Conservation (phyloP, 64 coral and sea anemone species). For the Actinia equina region DNA sequence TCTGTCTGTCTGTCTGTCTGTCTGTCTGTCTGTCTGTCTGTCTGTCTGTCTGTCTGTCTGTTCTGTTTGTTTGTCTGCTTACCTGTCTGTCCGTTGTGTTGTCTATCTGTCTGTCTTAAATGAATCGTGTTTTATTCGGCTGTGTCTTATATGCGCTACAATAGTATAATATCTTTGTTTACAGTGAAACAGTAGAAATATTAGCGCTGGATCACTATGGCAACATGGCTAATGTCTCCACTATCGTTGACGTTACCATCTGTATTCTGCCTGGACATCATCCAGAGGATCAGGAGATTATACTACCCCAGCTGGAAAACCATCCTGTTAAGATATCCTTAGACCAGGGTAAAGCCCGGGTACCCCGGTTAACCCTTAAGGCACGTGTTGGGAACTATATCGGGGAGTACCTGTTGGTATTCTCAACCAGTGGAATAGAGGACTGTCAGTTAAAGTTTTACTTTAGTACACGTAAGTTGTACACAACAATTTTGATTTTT, state of each 20-base stretch:
- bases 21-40: neutral
- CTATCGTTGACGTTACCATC: constrained; percentile 37
- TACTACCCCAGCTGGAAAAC: constrained; percentile 53
- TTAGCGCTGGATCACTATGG: constrained; percentile 25
- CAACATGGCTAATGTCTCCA: constrained; percentile 53
- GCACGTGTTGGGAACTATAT: constrained; percentile 66
- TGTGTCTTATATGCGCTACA: neutral
- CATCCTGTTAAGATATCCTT: constrained; percentile 44
- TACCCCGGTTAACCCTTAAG: constrained; percentile 53
- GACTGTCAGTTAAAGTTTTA: constrained; percentile 53
- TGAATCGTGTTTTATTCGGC: too few species aligned
- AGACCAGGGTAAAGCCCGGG: constrained; percentile 32
- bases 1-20: neutral
- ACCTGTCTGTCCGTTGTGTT: too few species aligned
- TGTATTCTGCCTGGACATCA: constrained; percentile 24
- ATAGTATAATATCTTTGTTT: neutral
- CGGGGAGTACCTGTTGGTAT: constrained; percentile 73
- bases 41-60: neutral
- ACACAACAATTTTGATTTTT: too few species aligned
- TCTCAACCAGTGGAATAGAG: constrained; percentile 50
- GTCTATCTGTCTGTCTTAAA: too few species aligned
- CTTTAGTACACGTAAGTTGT: constrained; percentile 64
- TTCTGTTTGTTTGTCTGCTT: neutral
- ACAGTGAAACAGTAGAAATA: constrained; percentile 45
- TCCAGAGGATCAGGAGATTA: constrained; percentile 6